Evolutionary conservation across 2,888 invertebrate genomes (phyloP), one percentile per base, ranked within the genome.

Genomic region (Phengaris alcon): DNA sequence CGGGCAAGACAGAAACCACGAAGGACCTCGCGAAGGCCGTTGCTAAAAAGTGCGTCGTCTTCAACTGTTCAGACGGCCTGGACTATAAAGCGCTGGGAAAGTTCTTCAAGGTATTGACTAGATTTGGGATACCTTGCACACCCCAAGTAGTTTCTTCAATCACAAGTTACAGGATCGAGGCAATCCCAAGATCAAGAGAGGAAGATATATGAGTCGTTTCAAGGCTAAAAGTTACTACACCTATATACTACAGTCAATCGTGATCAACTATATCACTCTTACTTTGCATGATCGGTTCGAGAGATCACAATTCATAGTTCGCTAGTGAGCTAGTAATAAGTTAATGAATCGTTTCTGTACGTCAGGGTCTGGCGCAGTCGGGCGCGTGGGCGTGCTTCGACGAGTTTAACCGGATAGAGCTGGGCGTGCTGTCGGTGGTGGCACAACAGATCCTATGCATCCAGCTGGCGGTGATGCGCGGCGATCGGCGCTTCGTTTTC

Each of bases 371-470:
- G 78, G 97, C 97, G 0, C 97, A 97, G 85, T 96, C 98, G 12
- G 98, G 98, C 22, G 97, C 98, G 0, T 98, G 98, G 98, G 97
- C 98, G 9, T 98, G 98, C 87, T 98, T 98, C 93, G 98, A 98
- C 87, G 98, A 98, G 91, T 98, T 99, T 94, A 98, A 98, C 91
- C 95, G 98, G 79, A 98, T 98, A 81, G 98, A 98, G 85, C 91
- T 98, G 84, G 98, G 98, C 87, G 98, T 98, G 76, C 89, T 99
- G 76, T 98, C 98, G 3, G 98, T 98, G 77, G 97, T 98, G 52
- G 98, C 98, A 44, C 98, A 98, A 91, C 98, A 98, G 93, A 98
- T 99, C 88, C 94, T 97, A 76, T 97, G 97, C 86, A 98, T 99
- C 86, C 98, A 98, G 93, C 95, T 96, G 83, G 98, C 98, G 0